Conservation (phyloP, 1,140 invertebrate genomes). For the Dreissena polymorpha region DNA sequence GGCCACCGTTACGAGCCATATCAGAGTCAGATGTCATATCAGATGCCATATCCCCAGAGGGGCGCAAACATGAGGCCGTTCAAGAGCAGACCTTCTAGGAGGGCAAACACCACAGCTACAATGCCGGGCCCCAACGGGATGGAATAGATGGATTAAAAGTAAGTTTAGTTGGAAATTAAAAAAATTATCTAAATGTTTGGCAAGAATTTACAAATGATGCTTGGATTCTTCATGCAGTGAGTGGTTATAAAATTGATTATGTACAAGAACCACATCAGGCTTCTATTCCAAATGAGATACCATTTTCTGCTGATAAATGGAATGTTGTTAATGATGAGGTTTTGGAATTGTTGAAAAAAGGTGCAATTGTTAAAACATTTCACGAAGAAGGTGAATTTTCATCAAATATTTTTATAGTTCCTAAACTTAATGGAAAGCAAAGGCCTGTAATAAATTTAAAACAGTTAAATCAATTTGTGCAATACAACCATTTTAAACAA, state of each 20-base stretch:
- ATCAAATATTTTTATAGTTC: conserved; percentile 24
- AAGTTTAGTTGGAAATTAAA: conserved; percentile 14
- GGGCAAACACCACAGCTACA: background rate
- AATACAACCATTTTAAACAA: conserved; percentile 32
- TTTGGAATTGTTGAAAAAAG: conserved; percentile 15
- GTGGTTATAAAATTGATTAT: conserved; percentile 34
- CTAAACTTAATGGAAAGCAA: conserved; percentile 14
- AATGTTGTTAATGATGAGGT: conserved; percentile 25
- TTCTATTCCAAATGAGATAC: conserved; percentile 34
- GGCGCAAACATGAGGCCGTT: background rate
- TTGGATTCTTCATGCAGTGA: conserved; percentile 28
- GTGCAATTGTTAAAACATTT: conserved; percentile 17
- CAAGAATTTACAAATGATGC: conserved; percentile 20
- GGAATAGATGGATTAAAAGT: conserved; percentile 16
- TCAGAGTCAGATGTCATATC: no score
- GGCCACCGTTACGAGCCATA: conserved; percentile 3
- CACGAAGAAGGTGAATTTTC: conserved; percentile 19
- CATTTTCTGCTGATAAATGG: conserved; percentile 6
- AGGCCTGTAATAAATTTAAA: conserved; percentile 31
- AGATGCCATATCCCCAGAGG: background rate
- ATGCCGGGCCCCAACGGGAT: conserved; percentile 22
- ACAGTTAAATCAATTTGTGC: conserved; percentile 27
- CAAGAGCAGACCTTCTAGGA: background rate
- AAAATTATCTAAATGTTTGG: conserved; percentile 9
- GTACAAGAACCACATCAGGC: conserved; percentile 1